Conservation (phyloP, 2,797 vertebrate species). For the Spheniscus humboldti region DNA sequence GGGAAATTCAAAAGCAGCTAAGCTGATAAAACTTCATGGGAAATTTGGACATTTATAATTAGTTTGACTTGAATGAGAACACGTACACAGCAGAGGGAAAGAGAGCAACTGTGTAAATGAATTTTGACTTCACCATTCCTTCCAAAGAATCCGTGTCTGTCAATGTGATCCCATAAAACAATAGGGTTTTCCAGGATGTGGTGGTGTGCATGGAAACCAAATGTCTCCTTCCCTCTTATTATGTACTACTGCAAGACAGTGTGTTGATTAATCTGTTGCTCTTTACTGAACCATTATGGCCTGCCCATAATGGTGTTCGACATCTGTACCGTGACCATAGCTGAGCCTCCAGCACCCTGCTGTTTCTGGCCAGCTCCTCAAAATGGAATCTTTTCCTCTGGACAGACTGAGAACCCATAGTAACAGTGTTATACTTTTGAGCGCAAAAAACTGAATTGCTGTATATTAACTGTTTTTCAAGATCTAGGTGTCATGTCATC, state of each 20-base stretch:
- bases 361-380: not conserved
- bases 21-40: not conserved
- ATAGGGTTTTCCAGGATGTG: not conserved
- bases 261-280: not conserved
- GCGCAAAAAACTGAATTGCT: not conserved
- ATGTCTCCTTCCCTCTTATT: not conserved
- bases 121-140: not conserved
- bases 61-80: not conserved
- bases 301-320: not conserved
- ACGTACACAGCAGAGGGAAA: not conserved
- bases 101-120: not conserved
- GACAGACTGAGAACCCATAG: not conserved
- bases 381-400: not conserved
- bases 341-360: not conserved
- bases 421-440: not conserved
- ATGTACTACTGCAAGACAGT: not conserved
- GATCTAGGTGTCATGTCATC: not conserved
- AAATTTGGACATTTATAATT: not conserved
- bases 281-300: not conserved
- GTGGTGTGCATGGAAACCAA: not conserved
- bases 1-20: not conserved
- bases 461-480: not conserved
- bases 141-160: not conserved
- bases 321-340: not conserved
- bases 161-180: not conserved